phyloP scores from a whole-genome alignment of 2,113 vertebrate genomes.

The Ahaetulla prasina region DNA sequence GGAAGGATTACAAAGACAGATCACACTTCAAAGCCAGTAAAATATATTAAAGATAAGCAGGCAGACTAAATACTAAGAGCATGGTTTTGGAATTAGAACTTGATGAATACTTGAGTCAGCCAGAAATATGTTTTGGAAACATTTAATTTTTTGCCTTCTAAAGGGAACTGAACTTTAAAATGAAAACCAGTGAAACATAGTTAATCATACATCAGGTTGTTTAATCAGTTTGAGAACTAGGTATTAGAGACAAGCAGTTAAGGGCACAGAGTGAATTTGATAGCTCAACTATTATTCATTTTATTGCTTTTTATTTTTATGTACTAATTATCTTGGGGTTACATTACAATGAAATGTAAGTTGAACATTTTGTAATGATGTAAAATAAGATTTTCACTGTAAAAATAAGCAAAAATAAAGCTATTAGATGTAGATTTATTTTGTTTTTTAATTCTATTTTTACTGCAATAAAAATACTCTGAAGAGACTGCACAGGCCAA shows the following conservation, averaged over 20 bases:
- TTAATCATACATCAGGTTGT: neutral
- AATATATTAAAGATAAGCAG: neutral
- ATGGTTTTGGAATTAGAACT: neutral
- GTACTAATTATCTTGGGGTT: neutral
- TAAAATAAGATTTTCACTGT: neutral
- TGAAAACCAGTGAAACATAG: neutral
- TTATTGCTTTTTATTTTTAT: neutral
- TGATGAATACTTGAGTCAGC: neutral
- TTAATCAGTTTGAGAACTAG: neutral
- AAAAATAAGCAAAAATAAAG: neutral
- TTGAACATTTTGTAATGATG: neutral
- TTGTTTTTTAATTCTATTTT: neutral
- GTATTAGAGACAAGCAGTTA: neutral
- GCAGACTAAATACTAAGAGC: neutral
- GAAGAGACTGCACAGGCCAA: neutral
- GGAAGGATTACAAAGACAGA: constrained; percentile 1
- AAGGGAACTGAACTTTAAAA: neutral
- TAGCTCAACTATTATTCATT: neutral
- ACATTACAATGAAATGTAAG: neutral
- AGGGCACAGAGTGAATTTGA: neutral
- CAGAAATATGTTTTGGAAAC: constrained; percentile 2
- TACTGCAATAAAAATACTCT: neutral
- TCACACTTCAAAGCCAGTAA: neutral
- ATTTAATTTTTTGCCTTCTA: neutral
- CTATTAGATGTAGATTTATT: neutral